Evolutionary conservation across 2,113 vertebrate genomes (phyloP).

Genomic region (Thryonomys swinderianus): DNA sequence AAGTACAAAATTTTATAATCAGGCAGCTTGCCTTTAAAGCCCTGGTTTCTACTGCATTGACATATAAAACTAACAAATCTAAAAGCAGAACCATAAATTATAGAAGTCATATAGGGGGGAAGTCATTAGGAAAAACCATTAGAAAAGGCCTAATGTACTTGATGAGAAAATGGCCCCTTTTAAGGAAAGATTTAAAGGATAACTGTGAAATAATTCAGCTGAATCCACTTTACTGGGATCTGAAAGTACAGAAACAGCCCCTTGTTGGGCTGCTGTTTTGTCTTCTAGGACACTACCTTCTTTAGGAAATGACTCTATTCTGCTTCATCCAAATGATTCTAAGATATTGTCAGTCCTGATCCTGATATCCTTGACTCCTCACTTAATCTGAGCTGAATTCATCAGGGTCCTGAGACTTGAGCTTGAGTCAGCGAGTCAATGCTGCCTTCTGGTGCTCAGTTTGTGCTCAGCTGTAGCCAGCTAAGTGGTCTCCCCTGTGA

Average conservation of each 20-base stretch:
- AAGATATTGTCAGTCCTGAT: not conserved
- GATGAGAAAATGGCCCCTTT: not conserved
- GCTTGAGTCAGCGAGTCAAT: not conserved
- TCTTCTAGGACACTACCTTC: not conserved
- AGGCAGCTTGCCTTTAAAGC: not conserved
- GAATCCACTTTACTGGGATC: not conserved
- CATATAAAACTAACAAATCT: not conserved
- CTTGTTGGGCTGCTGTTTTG: not conserved
- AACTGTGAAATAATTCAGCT: not conserved
- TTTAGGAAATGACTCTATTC: not conserved
- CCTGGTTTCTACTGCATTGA: not conserved
- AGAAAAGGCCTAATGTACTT: not conserved
- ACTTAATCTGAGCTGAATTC: not conserved
- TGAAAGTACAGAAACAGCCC: not conserved
- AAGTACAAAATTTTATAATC: not conserved
- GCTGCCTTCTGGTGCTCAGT: not conserved
- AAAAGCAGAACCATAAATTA: slow-evolving; percentile 22
- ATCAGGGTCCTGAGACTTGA: not conserved
- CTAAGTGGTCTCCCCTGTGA: not conserved
- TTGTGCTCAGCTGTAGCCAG: not conserved
- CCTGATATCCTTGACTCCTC: not conserved
- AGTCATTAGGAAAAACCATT: not conserved
- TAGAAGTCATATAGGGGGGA: not conserved
- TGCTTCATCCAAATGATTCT: not conserved
- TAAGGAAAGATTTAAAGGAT: not conserved